phyloP scores from a whole-genome alignment of 2,797 vertebrate genomes.

The Tamandua tetradactyla region DNA sequence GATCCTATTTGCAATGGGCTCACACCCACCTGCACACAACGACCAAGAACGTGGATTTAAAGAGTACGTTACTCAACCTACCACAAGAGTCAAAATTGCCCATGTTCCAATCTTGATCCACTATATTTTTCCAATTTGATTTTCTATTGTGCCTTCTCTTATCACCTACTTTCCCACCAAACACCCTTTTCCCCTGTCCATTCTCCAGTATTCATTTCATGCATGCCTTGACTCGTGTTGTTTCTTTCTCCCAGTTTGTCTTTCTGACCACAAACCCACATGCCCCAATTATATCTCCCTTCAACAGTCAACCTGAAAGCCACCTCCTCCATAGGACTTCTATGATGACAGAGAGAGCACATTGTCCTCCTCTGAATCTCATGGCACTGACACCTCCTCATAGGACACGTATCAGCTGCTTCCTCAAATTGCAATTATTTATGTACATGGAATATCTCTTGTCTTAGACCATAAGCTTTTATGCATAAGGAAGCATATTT shows the following conservation, averaged over 20 bases:
- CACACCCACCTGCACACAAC: no score
- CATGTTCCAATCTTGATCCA: not conserved
- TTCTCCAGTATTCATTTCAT: not conserved
- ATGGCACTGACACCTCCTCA: not conserved
- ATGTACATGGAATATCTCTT: not conserved
- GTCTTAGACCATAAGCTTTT: not conserved
- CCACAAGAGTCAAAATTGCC: not conserved
- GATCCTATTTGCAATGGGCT: no score
- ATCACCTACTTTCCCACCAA: not conserved
- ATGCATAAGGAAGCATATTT: not conserved
- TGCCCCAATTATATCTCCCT: not conserved
- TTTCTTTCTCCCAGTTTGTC: not conserved
- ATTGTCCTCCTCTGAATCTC: not conserved
- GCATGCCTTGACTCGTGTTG: not conserved
- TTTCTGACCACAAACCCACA: not conserved
- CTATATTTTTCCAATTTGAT: not conserved
- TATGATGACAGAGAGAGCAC: not conserved
- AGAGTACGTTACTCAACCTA: no score
- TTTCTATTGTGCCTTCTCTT: not conserved
- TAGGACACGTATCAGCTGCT: not conserved
- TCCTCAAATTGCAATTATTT: constrained; percentile 15
- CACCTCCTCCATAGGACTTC: not conserved
- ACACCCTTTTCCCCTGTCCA: not conserved
- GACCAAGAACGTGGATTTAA: no score
- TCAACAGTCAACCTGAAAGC: not conserved